Conservation (phyloP, 2,888 invertebrate species). For the Emmelina monodactyla region DNA sequence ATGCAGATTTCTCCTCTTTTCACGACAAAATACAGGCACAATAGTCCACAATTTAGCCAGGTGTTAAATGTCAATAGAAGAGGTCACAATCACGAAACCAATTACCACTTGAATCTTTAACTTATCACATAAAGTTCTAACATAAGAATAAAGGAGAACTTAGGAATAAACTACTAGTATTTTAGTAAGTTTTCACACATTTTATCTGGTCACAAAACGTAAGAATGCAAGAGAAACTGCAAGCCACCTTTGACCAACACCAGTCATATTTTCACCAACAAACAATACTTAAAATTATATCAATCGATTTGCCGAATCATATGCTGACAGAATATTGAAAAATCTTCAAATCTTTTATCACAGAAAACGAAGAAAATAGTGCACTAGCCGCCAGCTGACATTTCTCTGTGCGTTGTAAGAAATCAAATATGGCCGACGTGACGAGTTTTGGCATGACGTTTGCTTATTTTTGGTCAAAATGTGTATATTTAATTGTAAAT, state of each 20-base stretch:
- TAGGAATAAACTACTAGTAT: constrained; percentile 30
- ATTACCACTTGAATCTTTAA: constrained; percentile 22
- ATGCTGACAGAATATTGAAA: constrained; percentile 12
- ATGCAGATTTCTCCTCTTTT: not conserved
- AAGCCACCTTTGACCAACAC: constrained; percentile 51
- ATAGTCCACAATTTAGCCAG: not conserved
- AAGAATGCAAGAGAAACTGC: constrained; percentile 62
- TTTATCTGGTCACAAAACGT: constrained; percentile 59
- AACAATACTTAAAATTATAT: not conserved
- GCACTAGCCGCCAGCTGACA: constrained; percentile 62
- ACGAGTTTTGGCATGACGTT: constrained; percentile 41
- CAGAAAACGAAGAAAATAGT: constrained; percentile 37
- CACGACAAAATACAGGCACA: not conserved
- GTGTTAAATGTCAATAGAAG: not conserved
- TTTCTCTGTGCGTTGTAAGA: constrained; percentile 63
- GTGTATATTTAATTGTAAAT: too few species aligned
- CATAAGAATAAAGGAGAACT: not conserved
- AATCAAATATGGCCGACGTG: constrained; percentile 64
- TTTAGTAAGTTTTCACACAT: constrained; percentile 38
- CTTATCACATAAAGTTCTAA: not conserved
- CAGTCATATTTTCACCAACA: constrained; percentile 49
- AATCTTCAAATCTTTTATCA: constrained; percentile 25
- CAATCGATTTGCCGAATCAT: too few species aligned
- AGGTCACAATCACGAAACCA: not conserved
- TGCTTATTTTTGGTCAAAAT: constrained; percentile 27